Evolutionary conservation across 2,113 vertebrate genomes (phyloP).

Genomic region (Paramormyrops kingsleyae): DNA sequence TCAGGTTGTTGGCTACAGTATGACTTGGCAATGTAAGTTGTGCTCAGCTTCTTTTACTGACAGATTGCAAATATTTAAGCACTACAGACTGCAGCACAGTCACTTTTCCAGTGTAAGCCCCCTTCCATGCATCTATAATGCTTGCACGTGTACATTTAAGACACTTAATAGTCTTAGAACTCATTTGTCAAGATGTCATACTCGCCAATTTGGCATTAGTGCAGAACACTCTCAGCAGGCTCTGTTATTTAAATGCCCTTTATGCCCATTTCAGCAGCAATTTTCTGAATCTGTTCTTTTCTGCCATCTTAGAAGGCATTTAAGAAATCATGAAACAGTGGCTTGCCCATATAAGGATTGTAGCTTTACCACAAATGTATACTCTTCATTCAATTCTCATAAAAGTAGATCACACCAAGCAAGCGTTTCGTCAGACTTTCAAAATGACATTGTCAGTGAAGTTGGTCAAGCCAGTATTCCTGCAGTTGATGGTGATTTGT

Average conservation of each 20-base stretch:
- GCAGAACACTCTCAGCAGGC: no score
- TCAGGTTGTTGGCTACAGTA: neutral
- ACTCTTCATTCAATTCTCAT: constrained; percentile 16
- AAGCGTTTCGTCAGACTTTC: neutral
- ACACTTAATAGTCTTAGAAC: neutral
- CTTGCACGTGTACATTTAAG: neutral
- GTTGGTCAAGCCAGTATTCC: neutral
- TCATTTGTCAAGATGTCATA: no score
- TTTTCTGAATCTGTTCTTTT: neutral
- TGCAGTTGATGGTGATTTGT: neutral
- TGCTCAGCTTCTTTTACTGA: neutral
- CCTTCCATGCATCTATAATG: neutral
- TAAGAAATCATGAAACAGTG: neutral
- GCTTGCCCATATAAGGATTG: neutral
- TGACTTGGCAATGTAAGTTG: constrained; percentile 13
- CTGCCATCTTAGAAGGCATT: neutral
- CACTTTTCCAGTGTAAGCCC: neutral
- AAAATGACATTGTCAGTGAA: neutral
- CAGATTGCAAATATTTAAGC: neutral
- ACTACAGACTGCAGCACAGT: constrained; percentile 1
- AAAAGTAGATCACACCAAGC: neutral
- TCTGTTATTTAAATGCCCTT: neutral
- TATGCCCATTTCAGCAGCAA: neutral
- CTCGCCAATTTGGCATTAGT: no score
- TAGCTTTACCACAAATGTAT: constrained; percentile 13